Conservation (phyloP, 2,888 invertebrate genomes). For the Hypena proboscidalis region DNA sequence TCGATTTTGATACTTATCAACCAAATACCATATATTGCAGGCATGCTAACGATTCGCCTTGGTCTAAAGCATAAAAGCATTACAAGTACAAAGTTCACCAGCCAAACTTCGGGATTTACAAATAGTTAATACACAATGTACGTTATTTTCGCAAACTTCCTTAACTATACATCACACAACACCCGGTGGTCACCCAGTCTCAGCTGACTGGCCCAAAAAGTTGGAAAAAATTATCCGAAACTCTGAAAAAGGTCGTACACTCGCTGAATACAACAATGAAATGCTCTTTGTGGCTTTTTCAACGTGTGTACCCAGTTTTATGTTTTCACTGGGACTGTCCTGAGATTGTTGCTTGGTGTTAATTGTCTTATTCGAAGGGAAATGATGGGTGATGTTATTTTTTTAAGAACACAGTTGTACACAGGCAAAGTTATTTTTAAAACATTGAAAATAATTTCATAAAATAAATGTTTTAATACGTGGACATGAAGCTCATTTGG, state of each 20-base stretch:
- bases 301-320: constrained; percentile 24
- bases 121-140: constrained; percentile 3
- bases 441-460: no score
- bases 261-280: constrained; percentile 53
- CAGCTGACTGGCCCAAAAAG: constrained; percentile 49
- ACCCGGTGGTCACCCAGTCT: constrained; percentile 8
- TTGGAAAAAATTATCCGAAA: constrained; percentile 48
- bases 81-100: no score
- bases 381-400: no score
- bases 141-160: constrained; percentile 1
- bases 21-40: no score
- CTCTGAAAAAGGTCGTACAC: constrained; percentile 49
- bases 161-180: constrained; percentile 11
- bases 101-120: no score
- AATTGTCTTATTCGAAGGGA: constrained; percentile 24
- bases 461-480: no score
- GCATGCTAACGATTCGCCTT: no score
- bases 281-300: constrained; percentile 56
- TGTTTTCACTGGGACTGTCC: constrained; percentile 27
- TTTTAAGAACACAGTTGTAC: no score
- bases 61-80: no score
- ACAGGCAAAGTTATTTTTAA: no score
- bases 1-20: no score
- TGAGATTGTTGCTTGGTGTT: constrained; percentile 34
- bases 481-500: no score